Conservation (phyloP, 1,140 invertebrate species). For the Reticulitermes speratus region DNA sequence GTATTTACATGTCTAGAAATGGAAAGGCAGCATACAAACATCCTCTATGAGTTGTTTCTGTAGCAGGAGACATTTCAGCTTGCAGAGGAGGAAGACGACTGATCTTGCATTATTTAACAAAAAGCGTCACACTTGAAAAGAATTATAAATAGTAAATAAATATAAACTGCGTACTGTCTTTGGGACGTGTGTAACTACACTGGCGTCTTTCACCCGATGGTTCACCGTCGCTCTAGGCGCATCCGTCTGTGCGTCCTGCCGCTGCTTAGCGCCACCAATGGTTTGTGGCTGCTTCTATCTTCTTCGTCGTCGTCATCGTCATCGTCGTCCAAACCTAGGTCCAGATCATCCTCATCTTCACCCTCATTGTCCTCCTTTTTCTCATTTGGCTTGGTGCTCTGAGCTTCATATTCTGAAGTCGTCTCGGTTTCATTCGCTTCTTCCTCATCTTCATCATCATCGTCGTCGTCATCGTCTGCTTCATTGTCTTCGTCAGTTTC, state of each 20-base stretch:
- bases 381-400: too few species aligned
- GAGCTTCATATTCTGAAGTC: too few species aligned
- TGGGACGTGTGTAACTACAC: neutral
- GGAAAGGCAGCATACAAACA: too few species aligned
- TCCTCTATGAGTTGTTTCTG: too few species aligned
- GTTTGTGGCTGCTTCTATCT: neutral
- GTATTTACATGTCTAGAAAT: too few species aligned
- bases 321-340: neutral
- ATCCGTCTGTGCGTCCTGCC: constrained; percentile 28
- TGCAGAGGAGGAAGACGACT: too few species aligned
- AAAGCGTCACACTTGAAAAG: neutral
- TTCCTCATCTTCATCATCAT: too few species aligned
- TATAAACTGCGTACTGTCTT: neutral
- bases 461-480: neutral
- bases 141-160: constrained; percentile 19
- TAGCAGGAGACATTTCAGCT: too few species aligned
- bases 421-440: too few species aligned
- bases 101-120: too few species aligned
- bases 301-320: neutral
- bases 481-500: neutral
- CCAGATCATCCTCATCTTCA: too few species aligned
- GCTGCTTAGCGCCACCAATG: neutral
- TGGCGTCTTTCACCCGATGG: neutral
- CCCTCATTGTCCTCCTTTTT: too few species aligned
- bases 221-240: neutral